Evolutionary conservation across 2,888 invertebrate species (phyloP).

Genomic region (Euzophera pinguis): DNA sequence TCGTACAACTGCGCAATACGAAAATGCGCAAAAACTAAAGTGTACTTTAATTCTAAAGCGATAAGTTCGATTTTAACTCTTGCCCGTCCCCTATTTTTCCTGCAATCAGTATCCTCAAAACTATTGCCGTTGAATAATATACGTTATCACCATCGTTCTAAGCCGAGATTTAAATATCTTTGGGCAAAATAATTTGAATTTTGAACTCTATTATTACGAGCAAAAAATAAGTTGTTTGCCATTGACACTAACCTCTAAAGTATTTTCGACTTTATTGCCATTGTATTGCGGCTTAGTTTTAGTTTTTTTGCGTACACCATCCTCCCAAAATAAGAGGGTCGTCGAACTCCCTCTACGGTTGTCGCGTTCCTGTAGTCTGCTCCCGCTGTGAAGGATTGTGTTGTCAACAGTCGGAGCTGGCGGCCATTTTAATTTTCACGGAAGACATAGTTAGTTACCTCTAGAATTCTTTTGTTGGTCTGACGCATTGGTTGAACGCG

Average conservation of each 20-base stretch:
- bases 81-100: background rate
- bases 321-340: constrained; percentile 6
- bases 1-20: constrained; percentile 3
- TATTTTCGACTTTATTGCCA: background rate
- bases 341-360: constrained; percentile 1
- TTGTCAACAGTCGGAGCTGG: background rate
- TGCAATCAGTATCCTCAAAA: background rate
- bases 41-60: background rate
- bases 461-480: no score
- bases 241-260: background rate
- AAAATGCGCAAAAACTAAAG: background rate
- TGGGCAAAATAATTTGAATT: background rate
- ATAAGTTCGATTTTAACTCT: background rate
- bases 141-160: background rate
- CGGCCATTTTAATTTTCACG: background rate
- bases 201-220: constrained; percentile 5
- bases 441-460: background rate
- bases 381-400: constrained; percentile 3
- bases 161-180: background rate
- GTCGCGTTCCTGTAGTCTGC: background rate
- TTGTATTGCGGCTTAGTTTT: background rate
- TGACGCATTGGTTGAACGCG: no score
- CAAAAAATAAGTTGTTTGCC: background rate
- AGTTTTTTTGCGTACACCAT: background rate
- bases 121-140: background rate